Percentiles rank a stretch among this genome's conserved stretches.
phyloP scores from a whole-genome alignment of 2,888 invertebrate species.

The Hetaerina titia region DNA sequence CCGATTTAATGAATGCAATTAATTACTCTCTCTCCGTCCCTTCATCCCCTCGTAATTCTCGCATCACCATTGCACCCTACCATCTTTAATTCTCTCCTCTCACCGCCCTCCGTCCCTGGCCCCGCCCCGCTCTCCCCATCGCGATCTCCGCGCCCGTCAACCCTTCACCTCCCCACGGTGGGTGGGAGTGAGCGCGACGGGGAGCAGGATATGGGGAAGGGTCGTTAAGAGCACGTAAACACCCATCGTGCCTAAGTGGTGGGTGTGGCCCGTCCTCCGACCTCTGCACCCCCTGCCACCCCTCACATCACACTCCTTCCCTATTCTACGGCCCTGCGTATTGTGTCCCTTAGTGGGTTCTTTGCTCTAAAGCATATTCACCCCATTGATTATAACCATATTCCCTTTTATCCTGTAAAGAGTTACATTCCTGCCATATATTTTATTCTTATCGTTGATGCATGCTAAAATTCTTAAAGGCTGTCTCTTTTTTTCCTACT shows the following conservation, averaged over 20 bases:
- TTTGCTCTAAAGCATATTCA: too few species aligned
- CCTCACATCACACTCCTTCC: background rate
- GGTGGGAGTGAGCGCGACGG: background rate
- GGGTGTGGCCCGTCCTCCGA: constrained; percentile 34
- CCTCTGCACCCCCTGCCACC: background rate
- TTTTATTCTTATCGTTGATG: too few species aligned
- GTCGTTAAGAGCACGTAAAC: constrained; percentile 63
- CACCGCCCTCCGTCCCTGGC: background rate
- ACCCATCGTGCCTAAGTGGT: constrained; percentile 16
- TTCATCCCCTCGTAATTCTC: background rate
- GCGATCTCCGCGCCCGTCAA: background rate
- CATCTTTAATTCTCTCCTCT: background rate
- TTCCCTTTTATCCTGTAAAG: too few species aligned
- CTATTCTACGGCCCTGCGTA: background rate
- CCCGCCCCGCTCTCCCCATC: background rate
- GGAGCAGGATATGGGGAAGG: background rate
- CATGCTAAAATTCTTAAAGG: too few species aligned
- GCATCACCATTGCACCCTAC: background rate
- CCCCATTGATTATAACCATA: too few species aligned
- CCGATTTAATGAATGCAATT: constrained; percentile 15
- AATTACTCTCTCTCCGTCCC: background rate
- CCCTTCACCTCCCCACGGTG: background rate
- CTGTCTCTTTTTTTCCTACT: too few species aligned
- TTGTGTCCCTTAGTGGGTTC: too few species aligned
- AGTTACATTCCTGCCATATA: too few species aligned